A percentile compares a stretch with the other conserved stretches of the same genome.
Conservation (phyloP, 2,888 invertebrate species). For the Eristalis tenax region DNA sequence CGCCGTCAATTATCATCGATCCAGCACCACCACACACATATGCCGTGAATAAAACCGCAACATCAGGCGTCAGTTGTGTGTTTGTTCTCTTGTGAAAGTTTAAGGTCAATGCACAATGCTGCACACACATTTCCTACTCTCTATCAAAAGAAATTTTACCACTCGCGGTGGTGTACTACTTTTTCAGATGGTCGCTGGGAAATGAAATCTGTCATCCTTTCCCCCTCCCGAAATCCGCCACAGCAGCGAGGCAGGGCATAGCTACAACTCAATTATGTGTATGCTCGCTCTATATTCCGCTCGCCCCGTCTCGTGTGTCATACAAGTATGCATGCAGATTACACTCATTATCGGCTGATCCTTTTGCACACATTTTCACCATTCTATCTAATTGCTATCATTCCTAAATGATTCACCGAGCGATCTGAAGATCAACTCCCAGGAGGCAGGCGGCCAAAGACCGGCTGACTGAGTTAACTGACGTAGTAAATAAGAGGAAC, state of each 20-base stretch:
- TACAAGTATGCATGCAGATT: conserved; percentile 10
- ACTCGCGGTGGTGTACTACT: background rate
- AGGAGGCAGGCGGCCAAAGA: background rate
- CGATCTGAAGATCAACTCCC: background rate
- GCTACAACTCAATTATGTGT: background rate
- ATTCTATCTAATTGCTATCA: conserved; percentile 17
- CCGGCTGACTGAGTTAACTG: background rate
- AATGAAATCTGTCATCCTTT: background rate
- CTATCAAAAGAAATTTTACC: background rate
- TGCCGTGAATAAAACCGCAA: background rate
- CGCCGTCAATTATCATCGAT: background rate
- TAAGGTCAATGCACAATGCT: background rate
- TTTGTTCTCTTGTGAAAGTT: background rate
- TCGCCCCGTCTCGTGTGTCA: background rate
- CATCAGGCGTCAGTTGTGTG: background rate
- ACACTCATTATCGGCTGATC: conserved; percentile 26
- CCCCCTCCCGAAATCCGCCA: background rate
- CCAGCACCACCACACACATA: background rate
- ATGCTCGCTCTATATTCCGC: background rate
- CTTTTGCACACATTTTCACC: conserved; percentile 12
- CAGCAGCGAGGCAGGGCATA: background rate
- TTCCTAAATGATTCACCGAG: conserved; percentile 2
- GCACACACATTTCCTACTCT: background rate
- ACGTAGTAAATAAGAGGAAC: background rate
- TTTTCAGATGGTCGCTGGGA: background rate